Conservation (phyloP, 2,888 invertebrate species). For the Apoderus coryli region DNA sequence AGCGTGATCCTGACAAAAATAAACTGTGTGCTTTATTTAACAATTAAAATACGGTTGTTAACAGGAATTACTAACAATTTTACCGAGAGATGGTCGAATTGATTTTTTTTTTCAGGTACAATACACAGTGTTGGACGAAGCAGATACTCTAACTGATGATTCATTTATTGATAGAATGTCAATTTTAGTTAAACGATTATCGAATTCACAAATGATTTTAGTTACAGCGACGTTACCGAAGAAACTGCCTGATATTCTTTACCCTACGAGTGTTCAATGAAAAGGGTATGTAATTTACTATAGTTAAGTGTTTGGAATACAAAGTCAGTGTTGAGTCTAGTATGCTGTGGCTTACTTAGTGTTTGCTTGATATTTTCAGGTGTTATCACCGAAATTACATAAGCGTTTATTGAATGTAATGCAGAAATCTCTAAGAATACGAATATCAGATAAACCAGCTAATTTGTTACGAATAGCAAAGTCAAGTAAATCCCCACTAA, state of each 20-base stretch:
- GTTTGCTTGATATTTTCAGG: too few relatives aligned
- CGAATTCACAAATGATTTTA: slow-evolving; percentile 65
- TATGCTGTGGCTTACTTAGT: too few relatives aligned
- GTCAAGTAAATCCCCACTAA: slow-evolving; percentile 48
- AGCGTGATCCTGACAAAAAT: too few relatives aligned
- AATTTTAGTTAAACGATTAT: slow-evolving; percentile 51
- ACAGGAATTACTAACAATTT: too few relatives aligned
- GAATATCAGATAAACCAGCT: slow-evolving; percentile 52
- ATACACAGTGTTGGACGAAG: slow-evolving; percentile 81
- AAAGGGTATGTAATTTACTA: slow-evolving; percentile 37
- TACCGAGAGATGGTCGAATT: too few relatives aligned
- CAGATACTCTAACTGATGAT: slow-evolving; percentile 81
- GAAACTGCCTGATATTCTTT: slow-evolving; percentile 48
- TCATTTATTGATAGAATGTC: slow-evolving; percentile 62
- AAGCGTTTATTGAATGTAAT: slow-evolving; percentile 27
- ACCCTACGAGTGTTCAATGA: slow-evolving; percentile 31
- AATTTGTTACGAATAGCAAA: slow-evolving; percentile 56
- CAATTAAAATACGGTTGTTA: too few relatives aligned
- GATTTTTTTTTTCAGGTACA: slow-evolving; percentile 32
- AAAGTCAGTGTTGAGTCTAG: neutral
- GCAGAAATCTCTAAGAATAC: slow-evolving; percentile 53
- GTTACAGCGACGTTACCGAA: slow-evolving; percentile 83
- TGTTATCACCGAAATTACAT: slow-evolving; percentile 65
- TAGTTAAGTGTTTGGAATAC: too few relatives aligned
- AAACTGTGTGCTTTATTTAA: too few relatives aligned